These are phyloP conservation scores for Porphyrio hochstetteri DNA, from an alignment of 2,113 vertebrate species.

Conservation along the genomic window DNA sequence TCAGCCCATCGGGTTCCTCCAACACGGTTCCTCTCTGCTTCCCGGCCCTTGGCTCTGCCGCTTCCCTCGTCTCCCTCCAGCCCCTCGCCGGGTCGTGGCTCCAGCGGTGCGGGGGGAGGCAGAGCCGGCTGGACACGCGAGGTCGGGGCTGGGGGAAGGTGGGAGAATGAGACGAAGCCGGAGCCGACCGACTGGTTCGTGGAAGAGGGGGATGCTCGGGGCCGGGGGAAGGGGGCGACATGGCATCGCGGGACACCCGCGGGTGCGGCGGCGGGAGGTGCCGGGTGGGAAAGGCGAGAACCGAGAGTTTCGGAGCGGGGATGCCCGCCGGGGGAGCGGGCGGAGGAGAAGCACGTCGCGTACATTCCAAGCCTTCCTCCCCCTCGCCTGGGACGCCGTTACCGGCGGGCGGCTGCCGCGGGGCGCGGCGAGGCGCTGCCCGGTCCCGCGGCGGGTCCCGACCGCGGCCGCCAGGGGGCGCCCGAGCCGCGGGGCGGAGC, in stretches of 20 bases:
- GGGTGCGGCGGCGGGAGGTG: background rate
- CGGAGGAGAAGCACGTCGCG: background rate
- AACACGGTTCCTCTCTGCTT: background rate
- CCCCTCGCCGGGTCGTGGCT: background rate
- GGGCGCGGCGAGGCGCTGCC: no score
- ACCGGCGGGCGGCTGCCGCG: background rate
- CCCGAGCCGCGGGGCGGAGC: background rate
- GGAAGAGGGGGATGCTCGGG: background rate
- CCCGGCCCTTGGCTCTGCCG: no score
- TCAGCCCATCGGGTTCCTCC: no score
- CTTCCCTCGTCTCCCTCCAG: background rate
- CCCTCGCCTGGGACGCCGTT: no score
- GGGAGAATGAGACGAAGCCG: background rate
- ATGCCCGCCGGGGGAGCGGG: background rate
- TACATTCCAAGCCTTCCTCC: no score
- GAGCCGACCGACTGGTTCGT: no score
- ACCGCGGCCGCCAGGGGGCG: background rate
- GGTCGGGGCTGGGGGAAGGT: no score
- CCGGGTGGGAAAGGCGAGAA: fast-evolving
- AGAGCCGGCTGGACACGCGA: background rate
- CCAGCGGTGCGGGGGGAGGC: no score
- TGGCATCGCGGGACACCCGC: background rate
- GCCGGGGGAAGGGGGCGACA: background rate
- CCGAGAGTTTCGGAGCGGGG: fast-evolving
- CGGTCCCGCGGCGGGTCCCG: background rate